A percentile compares a stretch with the other conserved stretches of the same genome.
These are phyloP conservation scores for Acronicta leporina DNA, from an alignment of 2,888 invertebrate species.

Conservation along the genomic window DNA sequence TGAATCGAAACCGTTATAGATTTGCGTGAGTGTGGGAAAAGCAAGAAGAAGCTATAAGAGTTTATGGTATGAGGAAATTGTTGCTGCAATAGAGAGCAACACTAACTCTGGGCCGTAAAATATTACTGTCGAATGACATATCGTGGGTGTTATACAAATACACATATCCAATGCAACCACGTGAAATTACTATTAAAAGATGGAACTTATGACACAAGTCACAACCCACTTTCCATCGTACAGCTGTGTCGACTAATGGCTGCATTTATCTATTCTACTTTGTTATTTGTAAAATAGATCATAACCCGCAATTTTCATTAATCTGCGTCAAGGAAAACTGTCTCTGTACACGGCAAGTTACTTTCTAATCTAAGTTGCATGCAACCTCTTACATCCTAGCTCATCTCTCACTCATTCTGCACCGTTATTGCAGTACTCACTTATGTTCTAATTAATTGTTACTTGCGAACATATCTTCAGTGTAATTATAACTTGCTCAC, in stretches of 20 bases:
- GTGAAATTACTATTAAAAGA: slow-evolving; percentile 39
- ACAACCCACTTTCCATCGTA: slow-evolving; percentile 5
- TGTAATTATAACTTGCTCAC: slow-evolving; percentile 76
- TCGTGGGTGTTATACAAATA: slow-evolving; percentile 57
- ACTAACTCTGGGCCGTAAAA: slow-evolving; percentile 42
- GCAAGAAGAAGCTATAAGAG: slow-evolving; percentile 49
- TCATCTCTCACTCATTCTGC: slow-evolving; percentile 70
- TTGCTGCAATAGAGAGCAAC: slow-evolving; percentile 52
- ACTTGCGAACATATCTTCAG: slow-evolving; percentile 72
- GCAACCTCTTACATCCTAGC: slow-evolving; percentile 60
- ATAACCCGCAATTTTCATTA: slow-evolving; percentile 51
- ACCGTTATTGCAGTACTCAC: slow-evolving; percentile 71
- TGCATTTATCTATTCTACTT: slow-evolving; percentile 10
- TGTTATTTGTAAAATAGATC: slow-evolving; percentile 23
- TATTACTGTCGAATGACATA: slow-evolving; percentile 45
- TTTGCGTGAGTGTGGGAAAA: slow-evolving; percentile 69
- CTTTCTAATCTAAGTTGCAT: slow-evolving; percentile 74
- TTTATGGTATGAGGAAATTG: slow-evolving; percentile 60
- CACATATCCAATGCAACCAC: slow-evolving; percentile 43
- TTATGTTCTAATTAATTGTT: slow-evolving; percentile 79
- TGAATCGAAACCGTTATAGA: slow-evolving; percentile 54
- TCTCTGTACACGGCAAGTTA: slow-evolving; percentile 44
- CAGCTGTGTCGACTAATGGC: background rate
- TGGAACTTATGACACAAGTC: slow-evolving; percentile 29
- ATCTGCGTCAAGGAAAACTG: slow-evolving; percentile 38